Base-by-base conservation (phyloP, 2,888 invertebrate species). In the Dinocampus coccinellae region DNA sequence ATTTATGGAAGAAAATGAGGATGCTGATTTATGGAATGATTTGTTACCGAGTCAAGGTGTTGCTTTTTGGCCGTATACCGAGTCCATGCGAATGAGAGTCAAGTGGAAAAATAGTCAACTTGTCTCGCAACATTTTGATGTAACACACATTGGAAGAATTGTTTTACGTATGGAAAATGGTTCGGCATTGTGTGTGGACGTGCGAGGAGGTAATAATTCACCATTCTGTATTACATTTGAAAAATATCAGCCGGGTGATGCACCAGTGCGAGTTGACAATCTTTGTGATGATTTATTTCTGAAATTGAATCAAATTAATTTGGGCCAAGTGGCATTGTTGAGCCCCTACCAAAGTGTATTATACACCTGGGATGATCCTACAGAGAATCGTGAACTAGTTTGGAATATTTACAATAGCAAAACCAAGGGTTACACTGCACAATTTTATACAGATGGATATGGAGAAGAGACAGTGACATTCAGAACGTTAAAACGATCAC, bases 341-440 rank as follows among this genome's bases (percentile, higher is more conserved):
- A 94, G 93, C 80, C 94, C 95, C 0, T 92, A 92, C 78, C 92
- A 95, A 85, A 92, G 93, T 10, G 88, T 95, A 82, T 85, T 95
- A 39, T 95, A 95, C 83, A 95, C 95, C 0, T 96, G 95, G 95
- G 95, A 95, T 80, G 95, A 96, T 85, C 95, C 95, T 0, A 91
- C 91, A 0, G 92, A 92, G 68, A 91, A 92, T 13, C 89, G 94
- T 73, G 90, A 90, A 64, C 88, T 96, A 1, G 89, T 93, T 78
- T 95, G 95, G 95, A 95, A 95, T 83, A 92, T 94, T 13, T 95
- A 95, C 84, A 94, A 94, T 79, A 93, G 93, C 79, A 93, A 93
- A 83, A 92, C 92, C 36, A 90, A 92, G 75, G 94, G 94, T 68
- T 93, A 92, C 80, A 88, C 90, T 1, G 92, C 94, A n/a, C 92